Conservation (phyloP, 2,113 vertebrate species). For the Numida meleagris region DNA sequence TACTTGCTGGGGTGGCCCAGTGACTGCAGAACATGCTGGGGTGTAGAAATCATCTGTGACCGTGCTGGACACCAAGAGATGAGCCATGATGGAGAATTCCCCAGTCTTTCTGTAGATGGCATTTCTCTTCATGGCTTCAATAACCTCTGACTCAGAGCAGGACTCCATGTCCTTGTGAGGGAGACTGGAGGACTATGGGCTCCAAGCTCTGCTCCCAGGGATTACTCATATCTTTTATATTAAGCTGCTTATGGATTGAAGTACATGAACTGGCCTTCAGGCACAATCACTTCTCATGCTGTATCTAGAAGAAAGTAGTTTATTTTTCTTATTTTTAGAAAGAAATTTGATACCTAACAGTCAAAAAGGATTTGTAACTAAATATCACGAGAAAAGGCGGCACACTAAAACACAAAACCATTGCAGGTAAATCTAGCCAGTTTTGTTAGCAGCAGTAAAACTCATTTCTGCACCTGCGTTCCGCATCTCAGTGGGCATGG, state of each 20-base stretch:
- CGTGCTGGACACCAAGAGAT: not conserved
- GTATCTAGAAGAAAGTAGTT: not conserved
- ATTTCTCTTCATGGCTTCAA: not conserved
- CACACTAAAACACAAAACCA: not conserved
- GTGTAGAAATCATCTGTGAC: not conserved
- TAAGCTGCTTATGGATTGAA: not conserved
- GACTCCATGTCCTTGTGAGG: not conserved
- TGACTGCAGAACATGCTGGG: accelerated
- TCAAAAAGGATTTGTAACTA: not conserved
- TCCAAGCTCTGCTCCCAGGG: not conserved
- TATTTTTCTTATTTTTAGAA: not conserved
- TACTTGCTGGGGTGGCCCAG: not conserved
- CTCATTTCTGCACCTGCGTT: not conserved
- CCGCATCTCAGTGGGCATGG: accelerated
- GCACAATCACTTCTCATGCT: not conserved
- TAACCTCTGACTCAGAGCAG: not conserved
- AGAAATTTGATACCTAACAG: not conserved
- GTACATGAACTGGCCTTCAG: not conserved
- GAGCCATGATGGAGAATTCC: not conserved
- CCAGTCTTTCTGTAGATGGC: not conserved
- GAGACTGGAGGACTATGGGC: accelerated
- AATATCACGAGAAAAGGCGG: not conserved
- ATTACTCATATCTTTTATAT: not conserved
- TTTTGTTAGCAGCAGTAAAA: not conserved
- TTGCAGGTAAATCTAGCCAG: not conserved